These are phyloP conservation scores for Macrosteles quadrilineatus DNA, from an alignment of 1,140 invertebrate genomes.

Conservation along the genomic window DNA sequence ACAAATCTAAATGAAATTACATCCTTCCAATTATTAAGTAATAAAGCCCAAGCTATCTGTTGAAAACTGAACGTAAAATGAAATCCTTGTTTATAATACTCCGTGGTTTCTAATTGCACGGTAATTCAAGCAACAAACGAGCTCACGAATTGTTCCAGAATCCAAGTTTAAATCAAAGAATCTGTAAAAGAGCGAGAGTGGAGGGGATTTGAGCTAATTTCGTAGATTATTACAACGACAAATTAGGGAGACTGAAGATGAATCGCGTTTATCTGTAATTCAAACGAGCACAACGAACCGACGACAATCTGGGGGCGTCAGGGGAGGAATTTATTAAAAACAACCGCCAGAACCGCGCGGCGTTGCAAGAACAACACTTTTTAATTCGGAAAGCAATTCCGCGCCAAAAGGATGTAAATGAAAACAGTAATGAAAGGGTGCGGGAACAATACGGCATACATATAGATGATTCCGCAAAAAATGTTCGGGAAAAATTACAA, in stretches of 20 bases:
- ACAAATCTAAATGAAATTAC: too few species aligned
- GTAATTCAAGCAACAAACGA: too few species aligned
- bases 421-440: slow-evolving; percentile 29
- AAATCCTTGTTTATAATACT: too few species aligned
- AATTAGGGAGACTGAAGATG: slow-evolving; percentile 10
- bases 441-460: slow-evolving; percentile 18
- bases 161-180: too few species aligned
- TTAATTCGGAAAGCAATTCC: slow-evolving; percentile 29
- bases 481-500: slow-evolving; percentile 27
- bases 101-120: too few species aligned
- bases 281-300: slow-evolving; percentile 15
- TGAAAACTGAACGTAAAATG: too few species aligned
- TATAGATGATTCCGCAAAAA: slow-evolving; percentile 16
- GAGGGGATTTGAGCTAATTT: slow-evolving; percentile 19
- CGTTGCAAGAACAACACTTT: slow-evolving; percentile 22
- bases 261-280: slow-evolving; percentile 21
- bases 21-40: too few species aligned
- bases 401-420: slow-evolving; percentile 23
- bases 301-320: neutral
- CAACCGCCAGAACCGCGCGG: neutral
- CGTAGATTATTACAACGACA: slow-evolving; percentile 20
- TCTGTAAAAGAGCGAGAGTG: neutral
- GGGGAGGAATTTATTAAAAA: slow-evolving; percentile 10
- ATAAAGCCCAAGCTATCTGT: too few species aligned
- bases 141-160: too few species aligned